Evolutionary conservation across 92 coral and sea anemone species (phyloP), one percentile per base, ranked within the genome.

Genomic region (Epizoanthus ramosus): DNA sequence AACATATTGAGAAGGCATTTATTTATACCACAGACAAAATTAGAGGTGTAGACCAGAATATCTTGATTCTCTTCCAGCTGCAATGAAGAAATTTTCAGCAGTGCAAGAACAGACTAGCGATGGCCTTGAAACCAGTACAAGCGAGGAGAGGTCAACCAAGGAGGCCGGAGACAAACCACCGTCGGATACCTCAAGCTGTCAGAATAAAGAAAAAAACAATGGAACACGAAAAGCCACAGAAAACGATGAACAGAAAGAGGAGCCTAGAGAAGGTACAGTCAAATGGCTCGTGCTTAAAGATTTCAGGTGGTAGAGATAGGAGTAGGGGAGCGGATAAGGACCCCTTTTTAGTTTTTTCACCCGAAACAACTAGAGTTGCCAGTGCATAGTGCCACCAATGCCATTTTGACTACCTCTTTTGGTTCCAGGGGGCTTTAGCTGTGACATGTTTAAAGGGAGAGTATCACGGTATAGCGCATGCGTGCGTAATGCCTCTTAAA

Each of bases 31-130:
- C 43, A 3, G 31, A 28, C 31, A 28, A 28, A 28, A 28, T 28
- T 37, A 37, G 3, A 37, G 14, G 57, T 53, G 3, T 43, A 41
- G 8, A 16, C 1, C 18, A 45, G 54, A 69, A 53, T 79, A 25
- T 21, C 39, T 69, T 24, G 17, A 21, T n/a, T 43, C 3, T 85
- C 37, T 16, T 87, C 17, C 33, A 90, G 93, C 89, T 80, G 93
- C 93, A n/a, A 70, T 88, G 85, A 79, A 86, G 28, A 86, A 83
- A 24, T 86, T 86, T 22, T 69, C 90, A 1, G 90, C 81, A 15
- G 66, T 74, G 28, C 80, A 83, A 31, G 85, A 90, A 76, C 79
- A 71, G 61, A 75, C 84, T 74, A 85, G 50, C 57, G 85, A 88
- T 31, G 57, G 56, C 71, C 8, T 41, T 2, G 43, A 28, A 67